These are phyloP conservation scores for Psilanteris sp. DNA, from an alignment of 1,140 invertebrate species.

Conservation along the genomic window DNA sequence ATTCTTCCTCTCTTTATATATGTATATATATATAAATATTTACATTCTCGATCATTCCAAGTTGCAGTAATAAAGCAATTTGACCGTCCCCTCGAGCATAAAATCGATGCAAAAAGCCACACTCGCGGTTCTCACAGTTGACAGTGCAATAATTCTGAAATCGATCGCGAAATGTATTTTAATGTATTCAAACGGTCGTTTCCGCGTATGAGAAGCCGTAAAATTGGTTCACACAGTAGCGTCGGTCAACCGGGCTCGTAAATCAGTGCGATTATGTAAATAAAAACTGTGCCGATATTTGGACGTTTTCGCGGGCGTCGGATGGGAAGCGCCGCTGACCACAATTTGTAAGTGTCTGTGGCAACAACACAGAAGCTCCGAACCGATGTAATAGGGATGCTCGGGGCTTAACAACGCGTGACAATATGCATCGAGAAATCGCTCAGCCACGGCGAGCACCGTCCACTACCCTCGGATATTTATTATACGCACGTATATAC, in stretches of 20 bases:
- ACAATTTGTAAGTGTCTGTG: constrained; percentile 53
- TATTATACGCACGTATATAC: constrained; percentile 55
- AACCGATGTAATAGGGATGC: constrained; percentile 72
- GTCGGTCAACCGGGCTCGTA: constrained; percentile 8
- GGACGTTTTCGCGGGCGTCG: constrained; percentile 33
- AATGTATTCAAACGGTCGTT: constrained; percentile 22
- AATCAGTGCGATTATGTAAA: constrained; percentile 34
- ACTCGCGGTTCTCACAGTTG: constrained; percentile 20
- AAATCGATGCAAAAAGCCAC: constrained; percentile 27
- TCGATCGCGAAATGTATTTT: constrained; percentile 19
- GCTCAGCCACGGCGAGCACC: constrained; percentile 66
- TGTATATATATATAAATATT: too few relatives aligned
- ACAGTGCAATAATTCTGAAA: constrained; percentile 27
- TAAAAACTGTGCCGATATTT: constrained; percentile 42
- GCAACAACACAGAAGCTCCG: constrained; percentile 45
- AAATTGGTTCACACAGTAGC: constrained; percentile 13
- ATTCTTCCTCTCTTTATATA: too few relatives aligned
- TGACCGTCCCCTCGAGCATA: constrained; percentile 25
- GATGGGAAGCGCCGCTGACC: constrained; percentile 16
- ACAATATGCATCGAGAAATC: constrained; percentile 76
- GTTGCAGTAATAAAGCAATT: constrained; percentile 33
- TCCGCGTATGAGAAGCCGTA: constrained; percentile 2
- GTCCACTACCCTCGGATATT: constrained; percentile 40
- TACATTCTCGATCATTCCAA: too few relatives aligned
- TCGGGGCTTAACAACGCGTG: constrained; percentile 78